Conservation (phyloP, 2,888 invertebrate species). For the Ashinkailepas kermadecensis region DNA sequence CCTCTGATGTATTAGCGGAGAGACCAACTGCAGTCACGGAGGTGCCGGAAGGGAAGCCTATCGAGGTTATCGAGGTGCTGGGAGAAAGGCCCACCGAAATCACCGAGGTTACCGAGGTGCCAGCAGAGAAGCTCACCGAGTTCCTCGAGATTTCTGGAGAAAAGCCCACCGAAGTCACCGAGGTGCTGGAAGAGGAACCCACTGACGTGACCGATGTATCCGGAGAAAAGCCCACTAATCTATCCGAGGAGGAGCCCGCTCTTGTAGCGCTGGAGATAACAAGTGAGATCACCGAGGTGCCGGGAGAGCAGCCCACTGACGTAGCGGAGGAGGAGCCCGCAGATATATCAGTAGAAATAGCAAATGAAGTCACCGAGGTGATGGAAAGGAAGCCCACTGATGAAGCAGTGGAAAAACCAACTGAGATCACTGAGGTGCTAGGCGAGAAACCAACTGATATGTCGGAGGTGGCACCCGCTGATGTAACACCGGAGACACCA, state of each 20-base stretch:
- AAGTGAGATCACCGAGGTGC: neutral
- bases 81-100: neutral
- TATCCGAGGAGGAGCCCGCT: neutral
- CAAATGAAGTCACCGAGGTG: too few relatives aligned
- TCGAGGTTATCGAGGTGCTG: neutral
- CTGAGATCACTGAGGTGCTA: too few relatives aligned
- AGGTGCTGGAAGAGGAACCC: neutral
- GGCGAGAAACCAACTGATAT: too few relatives aligned
- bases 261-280: neutral
- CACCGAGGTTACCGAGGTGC: neutral
- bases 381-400: too few relatives aligned
- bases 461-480: neutral
- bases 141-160: neutral
- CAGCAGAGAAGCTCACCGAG: neutral
- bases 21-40: neutral
- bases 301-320: neutral
- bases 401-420: too few relatives aligned
- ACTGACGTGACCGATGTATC: neutral
- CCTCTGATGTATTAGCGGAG: neutral
- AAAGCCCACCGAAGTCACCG: neutral
- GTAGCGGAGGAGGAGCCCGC: too few relatives aligned
- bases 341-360: too few relatives aligned
- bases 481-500: neutral
- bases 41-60: neutral
- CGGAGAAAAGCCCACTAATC: neutral